Evolutionary conservation across 2,113 vertebrate species (phyloP).

Genomic region (human): GRCh38 chr14:33045501-33046000

Average conservation of each 20-base stretch:
- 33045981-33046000: constrained; percentile 16
- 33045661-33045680: not conserved
- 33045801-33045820: not conserved
- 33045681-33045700: not conserved
- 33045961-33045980: not conserved
- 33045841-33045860: not conserved
- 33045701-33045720: not conserved
- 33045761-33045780: not conserved
- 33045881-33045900: not conserved
- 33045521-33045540: not conserved
- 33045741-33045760: not conserved
- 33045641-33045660: constrained; percentile 24
- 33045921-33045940: not conserved
- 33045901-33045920: not conserved
- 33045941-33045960: not conserved
- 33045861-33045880: not conserved
- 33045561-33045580: not conserved
- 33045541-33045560: not conserved
- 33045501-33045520: not conserved
- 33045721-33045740: constrained; percentile 26
- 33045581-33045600: not conserved
- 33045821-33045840: constrained; percentile 36
- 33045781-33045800: not conserved
- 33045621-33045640: not conserved
- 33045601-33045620: not conserved